Percentiles rank a stretch among this genome's conserved stretches.
Conservation (phyloP, 2,888 invertebrate species). For the Trichopoda pennipes region DNA sequence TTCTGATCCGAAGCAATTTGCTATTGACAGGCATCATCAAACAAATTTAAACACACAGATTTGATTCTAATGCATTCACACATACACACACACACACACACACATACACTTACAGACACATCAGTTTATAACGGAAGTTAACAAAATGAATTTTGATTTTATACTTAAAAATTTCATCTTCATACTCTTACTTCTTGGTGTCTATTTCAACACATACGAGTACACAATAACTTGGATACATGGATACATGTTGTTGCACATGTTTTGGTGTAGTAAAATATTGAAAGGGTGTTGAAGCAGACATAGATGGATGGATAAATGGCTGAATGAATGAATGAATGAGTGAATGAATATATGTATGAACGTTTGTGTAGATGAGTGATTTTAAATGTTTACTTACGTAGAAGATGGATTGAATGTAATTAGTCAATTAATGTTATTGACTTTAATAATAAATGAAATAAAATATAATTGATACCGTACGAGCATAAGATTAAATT, state of each 20-base stretch:
- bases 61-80: not conserved
- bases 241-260: not conserved
- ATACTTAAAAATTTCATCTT: slow-evolving; percentile 43
- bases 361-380: slow-evolving; percentile 28
- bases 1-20: slow-evolving; percentile 38
- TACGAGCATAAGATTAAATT: not conserved
- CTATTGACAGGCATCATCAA: slow-evolving; percentile 62
- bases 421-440: slow-evolving; percentile 68
- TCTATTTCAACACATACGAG: not conserved
- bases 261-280: slow-evolving; percentile 64
- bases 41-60: slow-evolving; percentile 33
- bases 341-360: slow-evolving; percentile 17
- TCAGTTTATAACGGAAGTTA: slow-evolving; percentile 74
- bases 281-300: slow-evolving; percentile 76
- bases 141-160: slow-evolving; percentile 77
- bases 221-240: not conserved
- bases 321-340: slow-evolving; percentile 37
- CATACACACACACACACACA: slow-evolving; percentile 16
- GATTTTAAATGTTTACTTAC: slow-evolving; percentile 57
- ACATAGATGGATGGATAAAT: slow-evolving; percentile 57
- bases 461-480: slow-evolving; percentile 12
- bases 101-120: slow-evolving; percentile 38
- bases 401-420: slow-evolving; percentile 50
- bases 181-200: too few species aligned
- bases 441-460: slow-evolving; percentile 61